A percentile compares a stretch with the other conserved stretches of the same genome.
These are phyloP conservation scores for Centropristis striata DNA, from an alignment of 2,113 vertebrate genomes.

Conservation along the genomic window DNA sequence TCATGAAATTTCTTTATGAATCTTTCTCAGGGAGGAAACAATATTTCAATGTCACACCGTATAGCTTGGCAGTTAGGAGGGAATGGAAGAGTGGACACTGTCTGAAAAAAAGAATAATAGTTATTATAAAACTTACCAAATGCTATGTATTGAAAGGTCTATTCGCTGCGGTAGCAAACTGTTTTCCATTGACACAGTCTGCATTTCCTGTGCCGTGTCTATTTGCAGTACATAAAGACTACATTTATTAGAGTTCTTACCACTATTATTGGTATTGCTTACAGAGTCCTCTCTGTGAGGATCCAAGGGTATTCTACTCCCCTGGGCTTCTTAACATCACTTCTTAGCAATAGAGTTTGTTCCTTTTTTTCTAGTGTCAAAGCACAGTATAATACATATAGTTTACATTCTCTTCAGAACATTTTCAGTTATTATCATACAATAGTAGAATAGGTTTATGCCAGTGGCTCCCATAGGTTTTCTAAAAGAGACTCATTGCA, in stretches of 20 bases:
- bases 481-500: background rate
- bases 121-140: constrained; percentile 42
- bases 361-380: background rate
- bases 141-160: constrained; percentile 9
- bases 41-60: constrained; percentile 31
- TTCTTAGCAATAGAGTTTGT: background rate
- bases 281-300: constrained; percentile 9
- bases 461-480: background rate
- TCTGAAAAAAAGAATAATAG: constrained; percentile 7
- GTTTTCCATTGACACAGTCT: constrained; percentile 10
- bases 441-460: background rate
- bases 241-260: background rate
- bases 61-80: background rate
- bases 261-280: constrained; percentile 23
- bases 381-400: too few relatives aligned
- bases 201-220: background rate
- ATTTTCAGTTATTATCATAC: too few relatives aligned
- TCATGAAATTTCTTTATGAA: constrained; percentile 40
- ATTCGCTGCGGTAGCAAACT: background rate
- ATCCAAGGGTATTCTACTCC: constrained; percentile 24
- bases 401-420: background rate
- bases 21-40: constrained; percentile 26
- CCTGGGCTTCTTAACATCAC: background rate
- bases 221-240: constrained; percentile 35
- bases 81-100: background rate